Base-by-base conservation (phyloP, 2,797 vertebrate genomes). In the Rhynchonycteris naso region DNA sequence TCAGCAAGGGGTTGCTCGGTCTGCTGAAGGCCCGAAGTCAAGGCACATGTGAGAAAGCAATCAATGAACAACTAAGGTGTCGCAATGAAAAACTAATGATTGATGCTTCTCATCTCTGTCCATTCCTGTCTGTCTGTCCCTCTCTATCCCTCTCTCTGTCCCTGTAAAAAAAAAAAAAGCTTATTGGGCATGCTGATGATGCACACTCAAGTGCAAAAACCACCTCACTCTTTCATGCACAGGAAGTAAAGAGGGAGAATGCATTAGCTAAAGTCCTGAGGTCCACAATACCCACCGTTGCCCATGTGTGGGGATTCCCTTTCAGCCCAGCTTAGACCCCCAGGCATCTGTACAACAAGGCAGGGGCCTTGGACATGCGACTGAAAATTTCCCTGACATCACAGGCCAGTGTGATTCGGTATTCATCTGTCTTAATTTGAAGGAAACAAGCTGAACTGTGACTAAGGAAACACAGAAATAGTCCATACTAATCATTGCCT, bases 401-500 rank as follows among this genome's bases (percentile, higher is more conserved):
- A 71, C 90, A 66, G 1, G 71, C 68, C 72, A 54, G 76, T 14
- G 68, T 21, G 52, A 28, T 43, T 81, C 4, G 2, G 88, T 21
- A 26, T 71, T 75, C 72, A 81, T 79, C 81, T 58, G 33, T 83
- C 88, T 96, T 89, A 61, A 92, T 82, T 79, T 1, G 1, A 79
- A 85, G 5, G 86, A 87, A 96, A 78, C 76, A 56, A 79, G 38
- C 59, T 76, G 92, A 92, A 90, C 79, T 1, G 11, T 94, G 97
- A 94, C 96, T 94, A 87, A 96, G 94, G 90, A 89, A 76, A 94
- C 90, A 43, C 0, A 28, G 88, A 93, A 93, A 86, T 91, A 63
- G 95, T 94, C 93, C 80, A 96, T 96, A 71, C 71, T 79, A 54
- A 83, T 96, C 91, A 97, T 90, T 93, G 97, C 88, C 88, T 79